Percentiles rank a stretch among this genome's conserved stretches.
Evolutionary conservation across 1,140 invertebrate species (phyloP).

Genomic region (Heliconius hewitsoni): DNA sequence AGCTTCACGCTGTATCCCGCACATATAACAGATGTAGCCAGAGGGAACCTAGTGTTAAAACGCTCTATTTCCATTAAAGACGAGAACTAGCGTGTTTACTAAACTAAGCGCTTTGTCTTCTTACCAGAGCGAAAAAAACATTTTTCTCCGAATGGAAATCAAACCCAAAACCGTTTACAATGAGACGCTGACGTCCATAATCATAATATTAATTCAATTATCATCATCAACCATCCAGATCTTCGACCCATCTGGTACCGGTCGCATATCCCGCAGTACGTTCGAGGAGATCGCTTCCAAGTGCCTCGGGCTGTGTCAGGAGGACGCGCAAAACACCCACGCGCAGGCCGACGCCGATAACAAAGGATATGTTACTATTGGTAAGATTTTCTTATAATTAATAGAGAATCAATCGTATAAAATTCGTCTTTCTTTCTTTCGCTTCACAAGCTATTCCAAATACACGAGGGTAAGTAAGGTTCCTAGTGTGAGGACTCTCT

Average conservation of each 20-base stretch:
- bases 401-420: neutral
- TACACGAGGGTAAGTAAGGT: too few species aligned
- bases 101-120: neutral
- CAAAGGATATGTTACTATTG: constrained; percentile 79
- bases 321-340: constrained; percentile 78
- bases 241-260: constrained; percentile 73
- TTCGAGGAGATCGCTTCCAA: constrained; percentile 75
- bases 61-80: too few species aligned
- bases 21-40: neutral
- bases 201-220: too few species aligned
- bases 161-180: neutral
- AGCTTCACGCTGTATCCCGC: neutral
- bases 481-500: too few species aligned
- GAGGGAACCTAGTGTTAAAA: neutral
- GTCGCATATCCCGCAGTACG: constrained; percentile 61
- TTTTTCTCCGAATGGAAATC: too few species aligned
- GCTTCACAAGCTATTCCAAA: too few species aligned
- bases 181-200: too few species aligned
- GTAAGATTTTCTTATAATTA: constrained; percentile 53
- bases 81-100: too few species aligned
- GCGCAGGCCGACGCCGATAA: constrained; percentile 75
- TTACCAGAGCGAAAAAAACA: neutral
- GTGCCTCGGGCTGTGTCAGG: constrained; percentile 75
- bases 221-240: constrained; percentile 55
- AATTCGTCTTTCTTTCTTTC: too few species aligned